A percentile compares a stretch with the other conserved stretches of the same genome.
phyloP scores from a whole-genome alignment of 2,797 vertebrate genomes.

The Acanthurus lineatus region DNA sequence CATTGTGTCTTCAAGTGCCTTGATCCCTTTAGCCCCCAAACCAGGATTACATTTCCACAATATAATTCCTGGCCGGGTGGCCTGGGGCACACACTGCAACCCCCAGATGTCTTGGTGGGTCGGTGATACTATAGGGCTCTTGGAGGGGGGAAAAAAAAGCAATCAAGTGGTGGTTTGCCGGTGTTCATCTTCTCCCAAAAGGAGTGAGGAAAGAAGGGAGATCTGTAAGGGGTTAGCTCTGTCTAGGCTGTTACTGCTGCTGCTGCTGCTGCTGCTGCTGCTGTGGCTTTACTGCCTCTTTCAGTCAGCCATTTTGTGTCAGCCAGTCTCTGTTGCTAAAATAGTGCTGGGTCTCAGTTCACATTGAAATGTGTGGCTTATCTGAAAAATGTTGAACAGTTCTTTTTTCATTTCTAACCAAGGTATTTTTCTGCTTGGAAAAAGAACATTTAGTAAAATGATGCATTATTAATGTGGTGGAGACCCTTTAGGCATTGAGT shows the following conservation, averaged over 20 bases:
- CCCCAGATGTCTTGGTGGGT: constrained; percentile 55
- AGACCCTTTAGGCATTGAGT: constrained; percentile 12
- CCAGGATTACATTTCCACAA: constrained; percentile 75
- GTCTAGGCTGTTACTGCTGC: constrained; percentile 39
- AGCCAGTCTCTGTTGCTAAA: constrained; percentile 52
- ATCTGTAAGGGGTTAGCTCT: constrained; percentile 50
- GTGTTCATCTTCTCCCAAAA: constrained; percentile 61
- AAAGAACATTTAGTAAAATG: constrained; percentile 27
- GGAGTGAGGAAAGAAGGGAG: constrained; percentile 43
- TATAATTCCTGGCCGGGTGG: constrained; percentile 62
- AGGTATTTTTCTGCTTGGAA: constrained; percentile 3
- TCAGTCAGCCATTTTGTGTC: constrained; percentile 81
- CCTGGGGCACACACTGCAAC: constrained; percentile 52
- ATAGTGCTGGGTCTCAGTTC: constrained; percentile 46
- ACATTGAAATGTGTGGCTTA: constrained; percentile 32
- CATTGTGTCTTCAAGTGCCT: constrained; percentile 64
- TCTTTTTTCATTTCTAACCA: not conserved
- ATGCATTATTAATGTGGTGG: constrained; percentile 41
- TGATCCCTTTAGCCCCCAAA: constrained; percentile 75
- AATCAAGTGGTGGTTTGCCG: constrained; percentile 65
- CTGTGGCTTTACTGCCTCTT: constrained; percentile 67
- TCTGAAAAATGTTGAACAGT: constrained; percentile 6
- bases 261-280: constrained; percentile 51
- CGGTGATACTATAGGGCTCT: constrained; percentile 41
- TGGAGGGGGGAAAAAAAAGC: not conserved